Conservation (phyloP, 2,113 vertebrate genomes). For the Erythrocercus mccallii region DNA sequence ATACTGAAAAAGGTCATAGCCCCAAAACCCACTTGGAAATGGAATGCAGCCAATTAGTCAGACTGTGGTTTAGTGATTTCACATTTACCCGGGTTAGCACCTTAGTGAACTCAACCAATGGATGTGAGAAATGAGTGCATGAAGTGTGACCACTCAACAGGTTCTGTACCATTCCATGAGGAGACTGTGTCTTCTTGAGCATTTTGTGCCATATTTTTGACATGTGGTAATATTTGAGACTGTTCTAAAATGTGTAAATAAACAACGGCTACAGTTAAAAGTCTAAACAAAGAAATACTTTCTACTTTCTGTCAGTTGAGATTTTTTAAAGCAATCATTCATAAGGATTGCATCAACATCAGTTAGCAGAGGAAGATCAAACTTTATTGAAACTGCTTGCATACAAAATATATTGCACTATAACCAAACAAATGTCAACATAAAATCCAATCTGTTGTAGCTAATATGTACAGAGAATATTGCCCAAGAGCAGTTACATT, state of each 20-base stretch:
- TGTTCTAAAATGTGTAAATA: conserved; percentile 59
- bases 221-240: conserved; percentile 47
- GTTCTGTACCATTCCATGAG: conserved; percentile 51
- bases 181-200: conserved; percentile 39
- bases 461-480: conserved; percentile 98
- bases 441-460: conserved; percentile 94
- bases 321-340: conserved; percentile 80
- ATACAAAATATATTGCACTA: conserved; percentile 99
- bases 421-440: conserved; percentile 99
- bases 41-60: conserved; percentile 63
- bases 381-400: conserved; percentile 99
- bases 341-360: conserved; percentile 80
- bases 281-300: conserved; percentile 63
- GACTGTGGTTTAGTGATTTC: conserved; percentile 64
- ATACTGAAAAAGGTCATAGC: conserved; percentile 69
- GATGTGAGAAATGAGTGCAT: conserved; percentile 63
- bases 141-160: conserved; percentile 56
- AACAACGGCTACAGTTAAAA: conserved; percentile 66
- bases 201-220: conserved; percentile 26
- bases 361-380: conserved; percentile 93
- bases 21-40: conserved; percentile 66
- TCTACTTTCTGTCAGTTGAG: conserved; percentile 54
- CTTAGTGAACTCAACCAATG: conserved; percentile 71
- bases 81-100: conserved; percentile 77
- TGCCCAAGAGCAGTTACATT: conserved; percentile 94